Conservation (phyloP, 2,113 vertebrate genomes). For the Danionella cerebrum region DNA sequence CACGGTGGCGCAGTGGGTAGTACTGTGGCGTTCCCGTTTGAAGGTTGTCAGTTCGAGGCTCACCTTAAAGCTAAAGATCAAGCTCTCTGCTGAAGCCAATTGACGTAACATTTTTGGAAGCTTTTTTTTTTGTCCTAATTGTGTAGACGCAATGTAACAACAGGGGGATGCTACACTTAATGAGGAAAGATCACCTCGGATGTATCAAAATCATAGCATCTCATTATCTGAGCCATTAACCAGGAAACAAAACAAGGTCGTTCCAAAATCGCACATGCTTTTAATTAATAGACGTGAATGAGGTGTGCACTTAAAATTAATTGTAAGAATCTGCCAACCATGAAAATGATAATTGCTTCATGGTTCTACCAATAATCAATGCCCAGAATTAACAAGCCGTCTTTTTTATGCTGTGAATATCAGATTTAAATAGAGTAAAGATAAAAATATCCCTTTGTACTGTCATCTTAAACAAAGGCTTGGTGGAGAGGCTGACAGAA, state of each 20-base stretch:
- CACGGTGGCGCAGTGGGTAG: too few relatives aligned
- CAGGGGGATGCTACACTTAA: neutral
- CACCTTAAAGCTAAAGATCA: too few relatives aligned
- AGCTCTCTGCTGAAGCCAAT: too few relatives aligned
- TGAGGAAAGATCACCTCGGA: neutral
- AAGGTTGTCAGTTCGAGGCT: too few relatives aligned
- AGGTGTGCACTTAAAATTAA: neutral
- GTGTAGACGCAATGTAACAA: too few relatives aligned
- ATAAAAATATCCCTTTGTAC: neutral
- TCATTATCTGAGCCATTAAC: neutral
- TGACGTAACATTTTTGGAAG: too few relatives aligned
- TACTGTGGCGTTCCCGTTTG: too few relatives aligned
- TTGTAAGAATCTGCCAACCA: neutral
- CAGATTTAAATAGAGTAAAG: neutral
- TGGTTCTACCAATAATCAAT: too few relatives aligned
- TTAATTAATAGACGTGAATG: neutral
- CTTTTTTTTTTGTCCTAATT: too few relatives aligned
- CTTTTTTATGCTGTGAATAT: neutral
- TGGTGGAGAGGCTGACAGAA: neutral
- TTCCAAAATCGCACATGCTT: neutral
- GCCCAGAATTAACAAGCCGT: neutral
- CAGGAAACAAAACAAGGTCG: neutral
- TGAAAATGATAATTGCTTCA: neutral
- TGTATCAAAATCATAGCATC: neutral
- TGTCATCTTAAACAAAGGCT: slow-evolving; percentile 3